A percentile compares a stretch with the other conserved stretches of the same genome.
Evolutionary conservation across 2,113 vertebrate genomes (phyloP).

Genomic region (Microcebus ravelobensis): DNA sequence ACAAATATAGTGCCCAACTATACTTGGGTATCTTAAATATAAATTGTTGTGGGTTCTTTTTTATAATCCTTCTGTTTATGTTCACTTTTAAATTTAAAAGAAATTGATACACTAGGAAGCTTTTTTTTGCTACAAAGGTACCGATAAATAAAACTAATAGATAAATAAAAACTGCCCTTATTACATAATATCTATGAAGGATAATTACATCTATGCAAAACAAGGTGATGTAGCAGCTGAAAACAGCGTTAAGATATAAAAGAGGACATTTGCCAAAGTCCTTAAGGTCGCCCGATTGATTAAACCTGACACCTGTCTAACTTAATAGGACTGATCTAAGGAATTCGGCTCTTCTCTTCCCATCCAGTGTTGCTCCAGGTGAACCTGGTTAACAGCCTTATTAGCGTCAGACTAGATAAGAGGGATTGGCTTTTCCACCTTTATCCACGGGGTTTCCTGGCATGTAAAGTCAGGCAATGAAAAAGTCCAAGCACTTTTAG

Average conservation of each 20-base stretch:
- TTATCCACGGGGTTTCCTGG: neutral
- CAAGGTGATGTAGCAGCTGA: neutral
- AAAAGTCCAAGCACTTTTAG: neutral
- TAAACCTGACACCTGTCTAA: slow-evolving; percentile 57
- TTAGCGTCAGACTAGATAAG: slow-evolving; percentile 59
- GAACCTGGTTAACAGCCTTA: slow-evolving; percentile 30
- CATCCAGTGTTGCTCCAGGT: neutral
- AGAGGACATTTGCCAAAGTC: slow-evolving; percentile 51
- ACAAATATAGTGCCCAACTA: neutral
- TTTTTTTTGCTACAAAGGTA: neutral
- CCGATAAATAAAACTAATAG: slow-evolving; percentile 9
- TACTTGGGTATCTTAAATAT: slow-evolving; percentile 12
- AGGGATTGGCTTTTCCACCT: neutral
- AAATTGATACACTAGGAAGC: neutral
- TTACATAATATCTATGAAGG: neutral
- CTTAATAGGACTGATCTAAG: slow-evolving; percentile 27
- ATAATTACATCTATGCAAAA: slow-evolving; percentile 34
- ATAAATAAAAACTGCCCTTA: neutral
- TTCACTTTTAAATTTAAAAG: slow-evolving; percentile 39
- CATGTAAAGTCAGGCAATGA: slow-evolving; percentile 3
- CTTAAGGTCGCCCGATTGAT: slow-evolving; percentile 49
- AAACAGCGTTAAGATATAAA: slow-evolving; percentile 49
- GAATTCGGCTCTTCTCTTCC: slow-evolving; percentile 21
- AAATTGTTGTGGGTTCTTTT: neutral
- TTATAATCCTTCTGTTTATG: neutral